These are phyloP conservation scores for Tetragonula clypearis DNA, from an alignment of 1,140 invertebrate species.

Conservation along the genomic window DNA sequence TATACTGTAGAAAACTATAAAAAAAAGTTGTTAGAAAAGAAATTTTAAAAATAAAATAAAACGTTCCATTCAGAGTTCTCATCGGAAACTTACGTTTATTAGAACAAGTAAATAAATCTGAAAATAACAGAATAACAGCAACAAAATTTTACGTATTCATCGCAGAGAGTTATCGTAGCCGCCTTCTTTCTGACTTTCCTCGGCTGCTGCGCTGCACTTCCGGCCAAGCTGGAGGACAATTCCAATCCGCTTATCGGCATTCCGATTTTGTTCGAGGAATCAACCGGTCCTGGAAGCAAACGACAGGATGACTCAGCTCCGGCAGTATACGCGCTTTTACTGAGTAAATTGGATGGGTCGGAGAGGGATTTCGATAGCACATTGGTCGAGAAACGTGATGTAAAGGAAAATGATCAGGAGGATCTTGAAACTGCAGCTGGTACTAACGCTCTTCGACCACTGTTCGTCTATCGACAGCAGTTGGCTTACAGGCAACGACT, in stretches of 20 bases:
- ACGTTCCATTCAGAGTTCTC: not conserved
- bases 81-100: not conserved
- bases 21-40: not conserved
- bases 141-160: not conserved
- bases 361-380: not conserved
- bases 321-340: not conserved
- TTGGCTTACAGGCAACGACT: conserved; percentile 75
- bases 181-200: not conserved
- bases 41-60: not conserved
- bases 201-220: conserved; percentile 36
- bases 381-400: conserved; percentile 59
- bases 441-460: conserved; percentile 76
- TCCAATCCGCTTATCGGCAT: not conserved
- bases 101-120: not conserved
- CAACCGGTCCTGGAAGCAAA: not conserved
- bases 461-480: conserved; percentile 80
- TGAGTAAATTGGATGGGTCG: not conserved
- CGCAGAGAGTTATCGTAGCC: conserved; percentile 16
- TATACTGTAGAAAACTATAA: not conserved
- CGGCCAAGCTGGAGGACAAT: not conserved
- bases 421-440: conserved; percentile 79
- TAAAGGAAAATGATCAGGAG: conserved; percentile 38
- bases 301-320: not conserved
- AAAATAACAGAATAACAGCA: not conserved
- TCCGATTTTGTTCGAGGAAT: not conserved